Percentiles rank a stretch among this genome's conserved stretches.
Conservation (phyloP, 2,888 invertebrate genomes). For the Andrena praecox region DNA sequence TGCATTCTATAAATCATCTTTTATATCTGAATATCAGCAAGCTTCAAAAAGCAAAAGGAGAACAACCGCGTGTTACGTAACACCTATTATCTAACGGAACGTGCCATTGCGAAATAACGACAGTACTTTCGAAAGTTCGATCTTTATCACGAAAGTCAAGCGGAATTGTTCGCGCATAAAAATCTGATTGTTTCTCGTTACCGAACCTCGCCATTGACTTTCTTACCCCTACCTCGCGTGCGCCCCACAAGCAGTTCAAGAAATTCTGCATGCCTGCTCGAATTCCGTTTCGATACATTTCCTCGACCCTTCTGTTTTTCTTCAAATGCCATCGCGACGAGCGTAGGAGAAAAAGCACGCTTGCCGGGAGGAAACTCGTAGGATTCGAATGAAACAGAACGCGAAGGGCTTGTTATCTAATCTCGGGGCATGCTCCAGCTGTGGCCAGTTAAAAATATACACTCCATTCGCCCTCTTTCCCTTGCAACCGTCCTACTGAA, state of each 20-base stretch:
- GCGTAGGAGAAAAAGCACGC: background rate
- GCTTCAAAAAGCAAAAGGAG: background rate
- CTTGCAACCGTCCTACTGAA: background rate
- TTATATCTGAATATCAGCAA: background rate
- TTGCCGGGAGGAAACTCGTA: slow-evolving; percentile 20
- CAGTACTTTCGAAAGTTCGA: slow-evolving; percentile 44
- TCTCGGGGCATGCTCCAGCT: slow-evolving; percentile 65
- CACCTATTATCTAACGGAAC: slow-evolving; percentile 26
- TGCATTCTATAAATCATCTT: too few species aligned
- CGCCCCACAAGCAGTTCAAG: background rate
- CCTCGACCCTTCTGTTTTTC: slow-evolving; percentile 1
- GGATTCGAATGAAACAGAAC: slow-evolving; percentile 41
- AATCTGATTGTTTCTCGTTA: slow-evolving; percentile 37
- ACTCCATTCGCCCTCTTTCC: slow-evolving; percentile 31
- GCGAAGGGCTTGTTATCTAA: slow-evolving; percentile 68
- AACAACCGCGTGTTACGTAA: background rate
- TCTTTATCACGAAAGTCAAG: slow-evolving; percentile 25
- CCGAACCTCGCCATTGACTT: background rate
- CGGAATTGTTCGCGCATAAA: slow-evolving; percentile 2
- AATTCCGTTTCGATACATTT: background rate
- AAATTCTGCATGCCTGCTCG: background rate
- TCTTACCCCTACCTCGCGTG: background rate
- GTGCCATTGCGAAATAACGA: slow-evolving; percentile 14
- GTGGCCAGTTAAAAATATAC: slow-evolving; percentile 71
- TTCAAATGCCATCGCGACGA: background rate